phyloP scores from a whole-genome alignment of 2,888 invertebrate genomes.

The Andrena dorsata region DNA sequence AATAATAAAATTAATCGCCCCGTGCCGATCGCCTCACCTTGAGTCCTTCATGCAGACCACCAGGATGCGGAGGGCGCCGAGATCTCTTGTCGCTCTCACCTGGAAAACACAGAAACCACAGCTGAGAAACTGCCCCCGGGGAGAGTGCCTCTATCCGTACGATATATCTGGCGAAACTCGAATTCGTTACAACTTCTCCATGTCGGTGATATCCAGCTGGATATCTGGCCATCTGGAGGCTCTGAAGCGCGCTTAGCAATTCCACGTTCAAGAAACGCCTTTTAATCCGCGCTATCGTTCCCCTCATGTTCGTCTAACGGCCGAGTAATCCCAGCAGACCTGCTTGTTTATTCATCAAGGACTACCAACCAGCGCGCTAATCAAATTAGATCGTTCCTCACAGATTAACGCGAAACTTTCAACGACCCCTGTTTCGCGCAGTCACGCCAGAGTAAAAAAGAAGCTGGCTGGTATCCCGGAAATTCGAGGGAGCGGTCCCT shows the following conservation, averaged over 20 bases:
- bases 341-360: slow-evolving; percentile 4
- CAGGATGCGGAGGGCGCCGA: slow-evolving; percentile 54
- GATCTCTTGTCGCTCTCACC: slow-evolving; percentile 68
- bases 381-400: slow-evolving; percentile 16
- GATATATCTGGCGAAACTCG: background rate
- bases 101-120: slow-evolving; percentile 37
- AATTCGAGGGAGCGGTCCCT: background rate
- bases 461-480: slow-evolving; percentile 2
- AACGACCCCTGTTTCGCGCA: background rate
- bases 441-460: slow-evolving; percentile 21
- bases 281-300: background rate
- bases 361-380: background rate
- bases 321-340: background rate
- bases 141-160: too few species aligned
- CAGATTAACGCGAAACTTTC: slow-evolving; percentile 14
- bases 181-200: background rate
- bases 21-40: slow-evolving; percentile 39
- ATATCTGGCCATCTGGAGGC: too few species aligned
- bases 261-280: too few species aligned
- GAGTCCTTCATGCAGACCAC: slow-evolving; percentile 70
- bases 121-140: slow-evolving; percentile 8
- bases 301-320: background rate
- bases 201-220: background rate
- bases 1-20: background rate
- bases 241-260: too few species aligned